phyloP scores from a whole-genome alignment of 2,888 invertebrate species.

The Nysson spinosus region DNA sequence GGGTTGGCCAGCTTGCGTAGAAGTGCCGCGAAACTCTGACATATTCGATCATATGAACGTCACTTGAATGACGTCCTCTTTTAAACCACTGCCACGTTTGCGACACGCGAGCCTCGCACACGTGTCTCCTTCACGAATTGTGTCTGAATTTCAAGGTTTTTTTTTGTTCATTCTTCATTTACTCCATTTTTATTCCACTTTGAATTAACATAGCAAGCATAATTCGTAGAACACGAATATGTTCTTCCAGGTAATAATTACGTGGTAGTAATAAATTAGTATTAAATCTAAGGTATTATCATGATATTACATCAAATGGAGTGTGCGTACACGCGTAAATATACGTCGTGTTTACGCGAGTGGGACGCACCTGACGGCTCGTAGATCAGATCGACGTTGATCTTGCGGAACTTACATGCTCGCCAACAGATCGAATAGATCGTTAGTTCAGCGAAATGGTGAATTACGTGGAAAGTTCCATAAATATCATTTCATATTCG shows the following conservation, averaged over 20 bases:
- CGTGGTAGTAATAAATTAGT: no score
- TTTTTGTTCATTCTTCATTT: neutral
- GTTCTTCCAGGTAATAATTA: no score
- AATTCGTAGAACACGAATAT: no score
- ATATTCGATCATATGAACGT: constrained; percentile 47
- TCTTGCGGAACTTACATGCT: neutral
- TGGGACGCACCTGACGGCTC: constrained; percentile 33
- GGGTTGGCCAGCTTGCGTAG: constrained; percentile 8
- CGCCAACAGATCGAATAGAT: constrained; percentile 24
- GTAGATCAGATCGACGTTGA: constrained; percentile 33
- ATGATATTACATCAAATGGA: no score
- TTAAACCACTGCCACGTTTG: constrained; percentile 29
- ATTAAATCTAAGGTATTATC: no score
- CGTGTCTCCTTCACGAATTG: constrained; percentile 18
- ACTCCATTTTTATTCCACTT: no score
- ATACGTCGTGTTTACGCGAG: constrained; percentile 19
- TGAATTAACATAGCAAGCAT: no score
- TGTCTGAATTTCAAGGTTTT: neutral
- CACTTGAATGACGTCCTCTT: constrained; percentile 45
- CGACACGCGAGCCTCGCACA: constrained; percentile 33
- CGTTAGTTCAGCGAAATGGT: no score
- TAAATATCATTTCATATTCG: neutral
- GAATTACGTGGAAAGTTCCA: constrained; percentile 4
- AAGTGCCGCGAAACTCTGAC: constrained; percentile 36
- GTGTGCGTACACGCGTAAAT: constrained; percentile 9